A percentile compares a stretch with the other conserved stretches of the same genome.
phyloP scores from a whole-genome alignment of 2,888 invertebrate species.

The Pristionchus entomophagus region DNA sequence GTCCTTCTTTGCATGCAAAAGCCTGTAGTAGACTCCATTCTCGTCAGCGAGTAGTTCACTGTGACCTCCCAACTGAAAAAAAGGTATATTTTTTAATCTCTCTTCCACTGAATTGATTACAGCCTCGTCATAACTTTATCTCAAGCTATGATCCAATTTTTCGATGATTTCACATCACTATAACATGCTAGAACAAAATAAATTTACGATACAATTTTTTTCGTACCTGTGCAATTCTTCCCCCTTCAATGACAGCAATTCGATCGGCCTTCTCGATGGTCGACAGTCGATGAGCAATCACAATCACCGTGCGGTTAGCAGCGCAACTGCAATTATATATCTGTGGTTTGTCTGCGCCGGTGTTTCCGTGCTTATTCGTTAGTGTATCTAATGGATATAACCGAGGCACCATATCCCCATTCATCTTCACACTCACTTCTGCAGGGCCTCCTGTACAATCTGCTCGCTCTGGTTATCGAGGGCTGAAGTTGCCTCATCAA shows the following conservation, averaged over 20 bases:
- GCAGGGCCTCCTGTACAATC: constrained; percentile 38
- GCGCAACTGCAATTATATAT: too few relatives aligned
- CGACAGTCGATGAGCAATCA: constrained; percentile 78
- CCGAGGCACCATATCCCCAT: too few relatives aligned
- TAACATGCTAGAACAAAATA: too few relatives aligned
- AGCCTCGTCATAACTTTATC: too few relatives aligned
- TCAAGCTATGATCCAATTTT: too few relatives aligned
- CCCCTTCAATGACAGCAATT: constrained; percentile 70
- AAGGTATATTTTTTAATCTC: too few relatives aligned
- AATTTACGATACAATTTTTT: neutral
- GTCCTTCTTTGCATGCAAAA: neutral
- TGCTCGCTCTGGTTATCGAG: neutral
- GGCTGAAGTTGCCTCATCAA: constrained; percentile 4
- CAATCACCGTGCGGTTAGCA: constrained; percentile 76
- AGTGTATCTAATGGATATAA: too few relatives aligned
- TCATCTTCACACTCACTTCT: neutral
- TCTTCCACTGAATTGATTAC: too few relatives aligned
- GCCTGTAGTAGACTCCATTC: neutral
- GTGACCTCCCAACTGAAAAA: constrained; percentile 1
- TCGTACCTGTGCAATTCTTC: constrained; percentile 54
- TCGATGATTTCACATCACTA: too few relatives aligned
- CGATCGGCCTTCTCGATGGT: constrained; percentile 77
- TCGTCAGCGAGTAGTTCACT: neutral
- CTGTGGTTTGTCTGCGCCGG: too few relatives aligned
- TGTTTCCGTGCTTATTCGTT: too few relatives aligned